Base-by-base conservation (phyloP, 2,888 invertebrate species). In the Pheosia tremula region DNA sequence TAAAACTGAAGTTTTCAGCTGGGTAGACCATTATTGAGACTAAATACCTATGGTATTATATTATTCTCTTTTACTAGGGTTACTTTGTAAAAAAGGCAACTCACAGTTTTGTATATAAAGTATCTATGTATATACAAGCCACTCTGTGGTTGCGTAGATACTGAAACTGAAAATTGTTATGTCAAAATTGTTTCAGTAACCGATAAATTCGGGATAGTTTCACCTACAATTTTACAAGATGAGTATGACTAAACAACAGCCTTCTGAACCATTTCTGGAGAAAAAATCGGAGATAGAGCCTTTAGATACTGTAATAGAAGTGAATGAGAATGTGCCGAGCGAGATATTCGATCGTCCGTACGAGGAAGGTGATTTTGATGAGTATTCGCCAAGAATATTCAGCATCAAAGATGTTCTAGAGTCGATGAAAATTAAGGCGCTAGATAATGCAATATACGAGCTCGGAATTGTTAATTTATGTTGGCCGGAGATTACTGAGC, bases 391-490 rank as follows among this genome's bases (percentile, higher is more conserved):
- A 1, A 87, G 75, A 77, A 88, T 94, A 65, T 92, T 93, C 71
- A 77, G 86, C 9, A 61, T 86, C 9, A 89, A 83, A 77, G 78
- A 84, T 52, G 64, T 91, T 38, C 62, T 69, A n/a, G 91, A 90
- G 24, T 83, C 85, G 0, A 79, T 95, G 57, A 94, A 94, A 1
- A 75, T 91, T 61, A 89, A 94, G 55, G 91, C 94, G n/a, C 81
- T 96, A 62, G 94, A 94, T 66, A 94, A 95, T 82, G 94, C 95
- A 4, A 94, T 95, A 54, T 94, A 95, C 69, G 95, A 95, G 79
- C 85, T 95, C 37, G 95, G 96, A 2, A 88, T 95, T 11, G 94
- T 96, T 49, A 94, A 94, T 73, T 82, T 96, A 49, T 95, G 95
- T 70, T 96, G 96, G 96, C 95, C 96, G 1, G 93, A 94, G 67